phyloP scores from a whole-genome alignment of 2,797 vertebrate species.

The Manis javanica region DNA sequence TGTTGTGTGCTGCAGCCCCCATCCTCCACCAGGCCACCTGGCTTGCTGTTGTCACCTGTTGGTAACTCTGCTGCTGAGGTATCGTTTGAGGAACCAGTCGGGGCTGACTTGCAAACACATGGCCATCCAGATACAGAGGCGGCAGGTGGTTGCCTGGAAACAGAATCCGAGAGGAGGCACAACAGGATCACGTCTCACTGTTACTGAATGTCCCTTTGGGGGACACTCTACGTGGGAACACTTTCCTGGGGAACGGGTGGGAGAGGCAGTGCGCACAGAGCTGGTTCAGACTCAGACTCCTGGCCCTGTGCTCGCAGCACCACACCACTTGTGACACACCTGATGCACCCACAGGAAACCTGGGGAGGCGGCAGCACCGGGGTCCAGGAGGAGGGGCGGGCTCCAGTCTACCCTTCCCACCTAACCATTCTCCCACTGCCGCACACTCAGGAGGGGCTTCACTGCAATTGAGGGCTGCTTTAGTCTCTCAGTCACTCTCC shows the following conservation, averaged over 20 bases:
- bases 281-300: background rate
- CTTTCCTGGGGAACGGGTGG: background rate
- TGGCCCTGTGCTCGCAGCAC: background rate
- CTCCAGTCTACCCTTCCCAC: background rate
- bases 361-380: background rate
- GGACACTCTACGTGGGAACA: fast-evolving
- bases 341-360: background rate
- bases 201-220: background rate
- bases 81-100: slow-evolving; percentile 96
- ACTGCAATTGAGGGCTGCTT: background rate
- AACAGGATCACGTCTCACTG: background rate
- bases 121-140: slow-evolving; percentile 97
- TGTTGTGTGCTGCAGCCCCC: fast-evolving
- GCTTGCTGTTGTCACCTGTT: slow-evolving; percentile 90
- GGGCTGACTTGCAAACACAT: slow-evolving; percentile 97
- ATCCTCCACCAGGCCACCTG: fast-evolving
- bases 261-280: background rate
- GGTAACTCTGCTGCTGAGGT: slow-evolving; percentile 98
- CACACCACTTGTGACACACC: background rate
- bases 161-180: background rate
- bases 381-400: fast-evolving
- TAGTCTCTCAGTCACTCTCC: slow-evolving; percentile 76
- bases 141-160: slow-evolving; percentile 95
- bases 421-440: background rate
- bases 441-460: fast-evolving